Evolutionary conservation across 1,140 invertebrate species (phyloP).

Genomic region (Musca vetustissima): DNA sequence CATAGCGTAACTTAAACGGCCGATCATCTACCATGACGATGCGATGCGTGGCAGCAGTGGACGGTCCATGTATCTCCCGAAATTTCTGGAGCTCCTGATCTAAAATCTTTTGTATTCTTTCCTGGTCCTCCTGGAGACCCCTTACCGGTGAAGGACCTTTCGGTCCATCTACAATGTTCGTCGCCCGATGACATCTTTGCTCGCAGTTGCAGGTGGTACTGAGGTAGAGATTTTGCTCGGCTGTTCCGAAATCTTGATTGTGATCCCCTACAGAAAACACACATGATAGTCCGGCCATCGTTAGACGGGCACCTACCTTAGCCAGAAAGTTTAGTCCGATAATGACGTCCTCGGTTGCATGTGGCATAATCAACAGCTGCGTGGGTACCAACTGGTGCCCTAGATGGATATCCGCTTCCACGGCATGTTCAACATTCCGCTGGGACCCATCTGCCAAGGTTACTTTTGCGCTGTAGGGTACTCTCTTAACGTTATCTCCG

Average conservation of each 20-base stretch:
- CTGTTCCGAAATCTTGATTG: no score
- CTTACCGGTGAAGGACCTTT: no score
- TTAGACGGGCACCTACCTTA: not conserved
- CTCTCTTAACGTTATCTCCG: not conserved
- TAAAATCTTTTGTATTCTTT: not conserved
- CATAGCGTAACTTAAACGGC: not conserved
- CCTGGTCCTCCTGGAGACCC: no score
- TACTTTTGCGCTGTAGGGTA: not conserved
- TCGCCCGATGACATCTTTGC: not conserved
- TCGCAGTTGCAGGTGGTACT: no score
- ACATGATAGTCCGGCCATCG: no score
- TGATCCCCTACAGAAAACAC: no score
- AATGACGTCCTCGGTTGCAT: not conserved
- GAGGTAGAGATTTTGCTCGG: no score
- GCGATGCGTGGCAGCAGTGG: not conserved
- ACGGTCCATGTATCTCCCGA: not conserved
- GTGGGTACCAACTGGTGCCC: not conserved
- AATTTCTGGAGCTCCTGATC: not conserved
- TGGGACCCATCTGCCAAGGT: not conserved
- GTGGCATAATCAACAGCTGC: not conserved
- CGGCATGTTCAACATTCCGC: not conserved
- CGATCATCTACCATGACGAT: not conserved
- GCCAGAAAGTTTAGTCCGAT: not conserved
- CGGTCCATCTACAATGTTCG: not conserved
- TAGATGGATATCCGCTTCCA: not conserved